phyloP scores from a whole-genome alignment of 1,140 invertebrate genomes.

The Drosophila baimaii region DNA sequence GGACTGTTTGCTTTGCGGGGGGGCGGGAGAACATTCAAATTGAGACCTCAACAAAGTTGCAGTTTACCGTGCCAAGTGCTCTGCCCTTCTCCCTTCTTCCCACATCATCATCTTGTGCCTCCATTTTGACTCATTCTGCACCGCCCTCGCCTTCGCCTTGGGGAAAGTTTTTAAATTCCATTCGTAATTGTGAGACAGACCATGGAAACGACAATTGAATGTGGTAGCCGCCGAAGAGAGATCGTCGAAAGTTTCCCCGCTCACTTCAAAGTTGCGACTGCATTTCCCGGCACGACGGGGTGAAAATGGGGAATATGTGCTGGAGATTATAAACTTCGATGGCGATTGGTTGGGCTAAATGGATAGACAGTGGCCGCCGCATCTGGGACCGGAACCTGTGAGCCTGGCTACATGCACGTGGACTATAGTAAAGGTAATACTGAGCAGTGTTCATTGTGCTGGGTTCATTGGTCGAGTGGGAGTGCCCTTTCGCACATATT shows the following conservation, averaged over 20 bases:
- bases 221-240: slow-evolving; percentile 11
- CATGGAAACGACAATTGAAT: slow-evolving; percentile 33
- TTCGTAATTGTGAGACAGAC: slow-evolving; percentile 30
- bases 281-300: neutral
- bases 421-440: neutral
- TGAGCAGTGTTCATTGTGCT: neutral
- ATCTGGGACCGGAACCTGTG: neutral
- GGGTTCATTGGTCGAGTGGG: neutral
- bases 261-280: slow-evolving; percentile 13
- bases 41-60: slow-evolving; percentile 33
- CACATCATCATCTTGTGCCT: neutral
- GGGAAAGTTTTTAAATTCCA: slow-evolving; percentile 33
- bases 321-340: neutral
- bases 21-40: slow-evolving; percentile 19
- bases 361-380: slow-evolving; percentile 1
- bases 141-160: neutral
- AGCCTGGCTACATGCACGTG: neutral
- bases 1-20: neutral
- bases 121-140: neutral
- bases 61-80: neutral
- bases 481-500: neutral
- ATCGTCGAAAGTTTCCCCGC: slow-evolving; percentile 11
- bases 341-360: neutral
- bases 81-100: neutral
- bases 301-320: neutral